A percentile compares a stretch with the other conserved stretches of the same genome.
These are phyloP conservation scores for Muscicapa striata DNA, from an alignment of 2,797 vertebrate species.

Conservation along the genomic window DNA sequence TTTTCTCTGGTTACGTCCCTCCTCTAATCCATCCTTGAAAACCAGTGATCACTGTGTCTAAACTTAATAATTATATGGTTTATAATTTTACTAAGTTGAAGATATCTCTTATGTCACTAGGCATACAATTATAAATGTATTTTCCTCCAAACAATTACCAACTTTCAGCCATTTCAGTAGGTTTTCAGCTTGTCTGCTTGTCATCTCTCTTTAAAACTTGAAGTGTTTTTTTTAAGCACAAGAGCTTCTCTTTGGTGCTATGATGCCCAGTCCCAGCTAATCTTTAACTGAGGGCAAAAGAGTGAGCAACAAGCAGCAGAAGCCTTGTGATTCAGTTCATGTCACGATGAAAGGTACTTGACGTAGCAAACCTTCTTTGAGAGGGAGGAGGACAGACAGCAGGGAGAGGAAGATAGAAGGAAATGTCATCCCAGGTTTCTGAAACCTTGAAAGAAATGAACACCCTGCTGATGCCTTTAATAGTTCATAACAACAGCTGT, in stretches of 20 bases:
- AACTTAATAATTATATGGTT: not conserved
- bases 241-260: not conserved
- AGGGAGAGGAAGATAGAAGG: not conserved
- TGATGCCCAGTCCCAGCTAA: not conserved
- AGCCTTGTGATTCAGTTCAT: not conserved
- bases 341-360: not conserved
- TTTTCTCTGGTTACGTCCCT: not conserved
- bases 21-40: not conserved
- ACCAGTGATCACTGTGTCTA: not conserved
- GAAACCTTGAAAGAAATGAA: constrained; percentile 24
- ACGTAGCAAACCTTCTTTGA: not conserved
- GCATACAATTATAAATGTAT: not conserved
- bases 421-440: not conserved
- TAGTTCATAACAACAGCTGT: constrained; percentile 51
- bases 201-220: not conserved
- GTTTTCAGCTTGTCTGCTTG: not conserved
- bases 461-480: constrained; percentile 29
- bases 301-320: not conserved
- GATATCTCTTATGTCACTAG: not conserved
- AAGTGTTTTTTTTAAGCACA: not conserved
- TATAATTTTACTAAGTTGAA: not conserved
- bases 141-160: not conserved
- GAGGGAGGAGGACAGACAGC: not conserved
- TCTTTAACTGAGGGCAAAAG: not conserved
- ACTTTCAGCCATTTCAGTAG: not conserved